Evolutionary conservation across 1,140 invertebrate species (phyloP), one percentile per base, ranked within the genome.

Genomic region (Pemphigus obesinymphae): DNA sequence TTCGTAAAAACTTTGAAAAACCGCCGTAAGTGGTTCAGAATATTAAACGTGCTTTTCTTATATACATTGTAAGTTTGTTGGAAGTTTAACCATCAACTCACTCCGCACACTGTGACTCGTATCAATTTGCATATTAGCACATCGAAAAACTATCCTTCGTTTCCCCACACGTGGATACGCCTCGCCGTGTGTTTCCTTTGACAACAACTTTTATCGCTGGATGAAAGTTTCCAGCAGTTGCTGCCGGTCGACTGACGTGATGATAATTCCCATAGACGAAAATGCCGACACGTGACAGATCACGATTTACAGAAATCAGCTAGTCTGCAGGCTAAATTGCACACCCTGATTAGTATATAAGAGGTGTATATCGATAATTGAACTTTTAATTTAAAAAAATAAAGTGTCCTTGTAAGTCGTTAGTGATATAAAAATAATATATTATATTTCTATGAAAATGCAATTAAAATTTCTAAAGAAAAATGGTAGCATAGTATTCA

Each of bases 1-100:
- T 80, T 63, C 5, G 23, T 61, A 80, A 80, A 80, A 80, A 80
- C 76, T 80, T 80, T 15, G 17, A 17, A 63, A 80, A 80, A 58
- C 76, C 53, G 40, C 17, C 37, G 50, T 80, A 80, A 80, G 76
- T 63, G 55, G 31, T 61, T 80, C 34, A 45, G 76, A 80, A 80
- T 80, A 80, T 80, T 63, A 80, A 80, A 63, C 53, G 76, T 34
- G 40, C 76, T 80, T 80, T 80, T 80, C 76, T 80, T 80, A 80
- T 63, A 80, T 20, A 63, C 76, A 63, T 80, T 63, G 76, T 80
- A 80, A 80, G 76, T 80, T 80, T 80, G 55, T 58, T 13, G 76
- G 13, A 78, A 80, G 76, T 80, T 80, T 63, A 63, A 63, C 55
- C 76, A 80, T 80, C 55, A 43, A 80, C 55, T 78, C 15, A 40